Evolutionary conservation across 2,113 vertebrate genomes (phyloP), one percentile per base, ranked within the genome.

Genomic region (Pseudonaja textilis): DNA sequence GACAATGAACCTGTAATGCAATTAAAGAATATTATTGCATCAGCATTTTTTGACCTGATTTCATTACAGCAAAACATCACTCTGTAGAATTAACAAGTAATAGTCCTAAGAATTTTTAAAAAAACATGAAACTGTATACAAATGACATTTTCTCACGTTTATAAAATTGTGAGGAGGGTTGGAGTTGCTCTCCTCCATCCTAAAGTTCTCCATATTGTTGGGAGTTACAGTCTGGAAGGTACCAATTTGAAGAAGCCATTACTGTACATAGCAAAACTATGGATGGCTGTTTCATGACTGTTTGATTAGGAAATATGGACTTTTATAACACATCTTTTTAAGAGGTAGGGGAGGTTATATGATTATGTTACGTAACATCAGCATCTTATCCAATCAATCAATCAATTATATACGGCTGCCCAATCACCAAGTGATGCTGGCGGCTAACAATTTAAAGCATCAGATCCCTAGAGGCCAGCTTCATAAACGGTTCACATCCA

Each of bases 291-390:
- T 81, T 81, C 69, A 39, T 81, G n/a, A 81, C 69, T 39, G 69
- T 69, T 74, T 34, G 34, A 39, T 74, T 39, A 81, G n/a, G 34
- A 81, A 81, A 81, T 81, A 94, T 85, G 91, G 56, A 94, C 90
- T 42, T 50, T 94, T 69, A 22, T 45, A 59, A 29, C 94, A 95
- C 95, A 69, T 94, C 93, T 47, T 91, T 26, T 94, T 14, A 92
- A 81, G 95, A 96, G 94, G 95, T 96, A 95, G 91, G 91, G 90
- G 69, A 96, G 91, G 94, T 94, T 91, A 69, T 69, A 54, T 90
- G 90, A n/a, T 90, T 92, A 61, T 26, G 25, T 26, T 61, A 61
- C 8, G 3, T 16, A 16, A 74, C 16, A 69, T 34, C 64, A 69
- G 61, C 29, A 69, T 81, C 34, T 20, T 8, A 39, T 81, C 69